Percentiles rank a stretch among this genome's conserved stretches.
These are phyloP conservation scores for Hylyphantes graminicola DNA, from an alignment of 1,140 invertebrate species.

Conservation along the genomic window DNA sequence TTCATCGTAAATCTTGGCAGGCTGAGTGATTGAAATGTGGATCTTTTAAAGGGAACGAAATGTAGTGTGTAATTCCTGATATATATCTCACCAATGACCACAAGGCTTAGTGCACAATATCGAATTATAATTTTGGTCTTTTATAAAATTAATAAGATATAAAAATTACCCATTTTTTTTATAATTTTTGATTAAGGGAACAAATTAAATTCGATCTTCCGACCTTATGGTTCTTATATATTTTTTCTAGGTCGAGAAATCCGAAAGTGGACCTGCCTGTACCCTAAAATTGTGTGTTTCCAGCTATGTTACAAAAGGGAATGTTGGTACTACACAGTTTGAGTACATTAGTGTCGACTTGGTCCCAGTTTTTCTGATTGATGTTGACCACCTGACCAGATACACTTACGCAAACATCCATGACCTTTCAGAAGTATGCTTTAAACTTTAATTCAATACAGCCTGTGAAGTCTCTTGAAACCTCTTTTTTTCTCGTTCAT, in stretches of 20 bases:
- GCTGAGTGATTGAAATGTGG: too few species aligned
- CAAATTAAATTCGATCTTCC: neutral
- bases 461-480: neutral
- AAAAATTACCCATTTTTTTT: neutral
- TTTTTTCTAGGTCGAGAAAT: slow-evolving; percentile 7
- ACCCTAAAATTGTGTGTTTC: neutral
- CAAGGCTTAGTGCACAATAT: neutral
- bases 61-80: too few species aligned
- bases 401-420: neutral
- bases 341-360: slow-evolving; percentile 43
- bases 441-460: neutral
- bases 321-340: neutral
- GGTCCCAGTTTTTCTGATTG: slow-evolving; percentile 32
- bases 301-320: too few species aligned
- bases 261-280: slow-evolving; percentile 43
- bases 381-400: neutral
- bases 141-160: neutral
- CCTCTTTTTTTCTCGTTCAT: neutral
- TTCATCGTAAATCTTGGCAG: too few species aligned
- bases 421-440: neutral
- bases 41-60: too few species aligned
- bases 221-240: neutral
- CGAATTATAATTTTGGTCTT: neutral
- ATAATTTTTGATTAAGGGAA: neutral
- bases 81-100: neutral